Percentiles rank a stretch among this genome's conserved stretches.
These are phyloP conservation scores for Oscheius sp. DNA, from an alignment of 2,888 invertebrate genomes.

Conservation along the genomic window DNA sequence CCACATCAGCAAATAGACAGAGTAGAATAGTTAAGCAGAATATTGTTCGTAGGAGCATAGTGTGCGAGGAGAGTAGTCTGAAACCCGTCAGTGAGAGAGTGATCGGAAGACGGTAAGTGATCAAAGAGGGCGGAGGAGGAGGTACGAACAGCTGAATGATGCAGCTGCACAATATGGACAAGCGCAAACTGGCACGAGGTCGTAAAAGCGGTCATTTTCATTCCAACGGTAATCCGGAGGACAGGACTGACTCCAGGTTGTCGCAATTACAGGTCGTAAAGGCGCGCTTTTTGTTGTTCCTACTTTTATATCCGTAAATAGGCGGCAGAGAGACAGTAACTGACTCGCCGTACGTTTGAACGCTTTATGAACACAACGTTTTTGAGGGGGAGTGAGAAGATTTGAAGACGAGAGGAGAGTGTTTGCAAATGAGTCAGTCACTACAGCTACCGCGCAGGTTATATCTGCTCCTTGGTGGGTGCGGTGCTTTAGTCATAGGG, in stretches of 20 bases:
- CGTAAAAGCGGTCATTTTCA: conserved; percentile 30
- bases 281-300: conserved; percentile 20
- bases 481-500: conserved; percentile 22
- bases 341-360: neutral
- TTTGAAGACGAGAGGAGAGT: neutral
- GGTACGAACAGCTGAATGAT: conserved; percentile 9
- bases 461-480: conserved; percentile 25
- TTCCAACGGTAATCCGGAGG: conserved; percentile 30
- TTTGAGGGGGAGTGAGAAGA: neutral
- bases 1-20: conserved; percentile 8
- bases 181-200: conserved; percentile 28
- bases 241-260: conserved; percentile 23
- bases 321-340: conserved; percentile 4
- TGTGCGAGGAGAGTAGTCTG: too few relatives aligned
- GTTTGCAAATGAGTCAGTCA: neutral
- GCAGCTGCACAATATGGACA: conserved; percentile 21
- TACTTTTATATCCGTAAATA: conserved; percentile 24
- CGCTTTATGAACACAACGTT: neutral
- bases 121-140: neutral
- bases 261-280: conserved; percentile 21
- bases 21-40: neutral
- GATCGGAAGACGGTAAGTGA: neutral
- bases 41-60: conserved; percentile 21
- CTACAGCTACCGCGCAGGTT: neutral
- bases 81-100: neutral